Evolutionary conservation across 2,113 vertebrate genomes (phyloP).

Genomic region (Clarias gariepinus): DNA sequence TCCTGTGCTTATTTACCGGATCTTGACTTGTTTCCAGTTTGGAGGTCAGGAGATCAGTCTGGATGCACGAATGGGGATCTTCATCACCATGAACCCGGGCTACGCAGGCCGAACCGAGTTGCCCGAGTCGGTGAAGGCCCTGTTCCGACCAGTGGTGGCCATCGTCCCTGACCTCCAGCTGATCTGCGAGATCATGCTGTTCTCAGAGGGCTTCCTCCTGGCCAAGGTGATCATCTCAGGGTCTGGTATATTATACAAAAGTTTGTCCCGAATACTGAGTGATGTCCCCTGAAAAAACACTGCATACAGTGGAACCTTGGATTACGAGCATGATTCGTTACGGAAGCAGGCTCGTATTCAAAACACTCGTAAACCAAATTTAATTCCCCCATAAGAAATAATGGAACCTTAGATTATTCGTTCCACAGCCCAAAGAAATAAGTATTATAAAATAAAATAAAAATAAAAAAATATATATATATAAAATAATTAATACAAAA

Average conservation of each 20-base stretch:
- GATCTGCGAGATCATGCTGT: constrained; percentile 99
- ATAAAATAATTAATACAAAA: too few relatives aligned
- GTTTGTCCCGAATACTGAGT: neutral
- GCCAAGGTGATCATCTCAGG: constrained; percentile 80
- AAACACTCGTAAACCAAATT: too few relatives aligned
- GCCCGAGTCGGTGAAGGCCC: constrained; percentile 94
- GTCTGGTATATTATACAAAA: neutral
- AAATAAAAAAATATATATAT: too few relatives aligned
- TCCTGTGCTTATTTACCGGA: neutral
- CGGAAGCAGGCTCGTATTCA: too few relatives aligned
- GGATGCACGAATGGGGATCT: constrained; percentile 89
- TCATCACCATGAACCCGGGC: constrained; percentile 98
- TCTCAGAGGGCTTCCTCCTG: constrained; percentile 92
- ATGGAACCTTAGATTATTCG: too few relatives aligned
- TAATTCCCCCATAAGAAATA: too few relatives aligned
- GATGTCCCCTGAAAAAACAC: too few relatives aligned
- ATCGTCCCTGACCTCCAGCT: constrained; percentile 95
- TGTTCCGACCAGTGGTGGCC: constrained; percentile 94
- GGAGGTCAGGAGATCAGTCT: constrained; percentile 90
- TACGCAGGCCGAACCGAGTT: constrained; percentile 94
- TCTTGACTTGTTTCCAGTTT: constrained; percentile 74
- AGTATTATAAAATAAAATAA: too few relatives aligned
- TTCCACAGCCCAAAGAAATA: too few relatives aligned
- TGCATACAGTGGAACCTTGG: too few relatives aligned
- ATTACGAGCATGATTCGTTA: too few relatives aligned